Conservation (phyloP, 2,888 invertebrate species). For the Phymatocera aterrima region DNA sequence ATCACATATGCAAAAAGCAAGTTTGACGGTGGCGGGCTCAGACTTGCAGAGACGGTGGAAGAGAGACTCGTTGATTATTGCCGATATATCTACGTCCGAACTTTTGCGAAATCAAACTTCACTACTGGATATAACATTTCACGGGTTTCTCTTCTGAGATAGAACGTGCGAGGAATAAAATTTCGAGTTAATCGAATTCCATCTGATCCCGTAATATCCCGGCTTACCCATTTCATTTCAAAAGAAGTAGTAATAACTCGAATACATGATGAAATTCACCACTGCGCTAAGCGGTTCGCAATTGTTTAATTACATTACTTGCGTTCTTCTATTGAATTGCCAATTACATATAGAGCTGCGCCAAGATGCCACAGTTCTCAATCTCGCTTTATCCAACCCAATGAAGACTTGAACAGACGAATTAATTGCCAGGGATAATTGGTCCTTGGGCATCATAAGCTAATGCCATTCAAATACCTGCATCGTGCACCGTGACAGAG, state of each 20-base stretch:
- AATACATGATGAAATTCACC: constrained; percentile 29
- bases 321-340: constrained; percentile 34
- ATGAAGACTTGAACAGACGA: neutral
- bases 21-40: neutral
- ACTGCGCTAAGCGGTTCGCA: constrained; percentile 21
- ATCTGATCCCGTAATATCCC: neutral
- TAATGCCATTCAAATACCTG: neutral
- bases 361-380: constrained; percentile 27
- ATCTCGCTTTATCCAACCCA: constrained; percentile 12
- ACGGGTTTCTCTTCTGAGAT: constrained; percentile 20
- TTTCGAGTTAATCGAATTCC: neutral
- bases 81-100: neutral
- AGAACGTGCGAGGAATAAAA: neutral
- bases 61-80: neutral
- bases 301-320: constrained; percentile 41
- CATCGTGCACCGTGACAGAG: neutral
- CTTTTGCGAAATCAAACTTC: constrained; percentile 17
- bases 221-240: neutral
- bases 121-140: neutral
- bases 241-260: constrained; percentile 27
- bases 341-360: constrained; percentile 29
- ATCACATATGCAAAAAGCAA: constrained; percentile 2
- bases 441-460: neutral
- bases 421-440: neutral
- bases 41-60: neutral